These are phyloP conservation scores for Parazoanthus atlanticus DNA, from an alignment of 92 coral and sea anemone genomes.

Conservation along the genomic window DNA sequence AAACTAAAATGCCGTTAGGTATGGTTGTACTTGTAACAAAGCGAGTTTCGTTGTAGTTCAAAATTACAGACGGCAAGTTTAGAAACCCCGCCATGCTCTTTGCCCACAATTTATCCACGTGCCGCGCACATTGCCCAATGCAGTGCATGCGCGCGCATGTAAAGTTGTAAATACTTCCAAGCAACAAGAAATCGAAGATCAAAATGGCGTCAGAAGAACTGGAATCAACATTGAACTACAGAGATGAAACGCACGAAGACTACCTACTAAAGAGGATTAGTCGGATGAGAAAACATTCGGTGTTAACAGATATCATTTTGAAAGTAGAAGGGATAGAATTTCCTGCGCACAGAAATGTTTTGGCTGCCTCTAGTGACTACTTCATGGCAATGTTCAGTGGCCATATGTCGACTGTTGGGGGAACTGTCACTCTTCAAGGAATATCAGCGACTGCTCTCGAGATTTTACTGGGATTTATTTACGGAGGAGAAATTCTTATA, in stretches of 20 bases:
- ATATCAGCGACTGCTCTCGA: conserved; percentile 84
- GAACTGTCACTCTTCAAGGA: conserved; percentile 68
- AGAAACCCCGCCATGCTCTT: too few species aligned
- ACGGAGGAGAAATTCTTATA: conserved; percentile 78
- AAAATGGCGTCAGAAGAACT: conserved; percentile 30
- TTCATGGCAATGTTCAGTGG: conserved; percentile 98
- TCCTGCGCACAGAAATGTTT: conserved; percentile 88
- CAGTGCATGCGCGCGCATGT: too few species aligned
- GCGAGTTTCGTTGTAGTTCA: too few species aligned
- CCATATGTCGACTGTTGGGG: conserved; percentile 73
- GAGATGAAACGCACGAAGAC: conserved; percentile 75
- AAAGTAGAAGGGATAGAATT: conserved; percentile 84
- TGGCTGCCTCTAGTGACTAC: conserved; percentile 94
- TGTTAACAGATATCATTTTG: conserved; percentile 82
- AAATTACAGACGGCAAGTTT: too few species aligned
- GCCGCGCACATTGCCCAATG: too few species aligned
- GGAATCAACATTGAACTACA: conserved; percentile 49
- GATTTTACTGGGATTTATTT: conserved; percentile 80
- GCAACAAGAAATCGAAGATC: too few species aligned
- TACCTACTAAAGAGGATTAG: conserved; percentile 73
- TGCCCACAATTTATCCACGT: too few species aligned
- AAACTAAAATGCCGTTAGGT: too few species aligned
- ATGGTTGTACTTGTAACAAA: too few species aligned
- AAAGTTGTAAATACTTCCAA: too few species aligned
- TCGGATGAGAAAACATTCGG: conserved; percentile 79